Conservation (phyloP, 1,140 invertebrate genomes). For the Trinorchestia longiramus region DNA sequence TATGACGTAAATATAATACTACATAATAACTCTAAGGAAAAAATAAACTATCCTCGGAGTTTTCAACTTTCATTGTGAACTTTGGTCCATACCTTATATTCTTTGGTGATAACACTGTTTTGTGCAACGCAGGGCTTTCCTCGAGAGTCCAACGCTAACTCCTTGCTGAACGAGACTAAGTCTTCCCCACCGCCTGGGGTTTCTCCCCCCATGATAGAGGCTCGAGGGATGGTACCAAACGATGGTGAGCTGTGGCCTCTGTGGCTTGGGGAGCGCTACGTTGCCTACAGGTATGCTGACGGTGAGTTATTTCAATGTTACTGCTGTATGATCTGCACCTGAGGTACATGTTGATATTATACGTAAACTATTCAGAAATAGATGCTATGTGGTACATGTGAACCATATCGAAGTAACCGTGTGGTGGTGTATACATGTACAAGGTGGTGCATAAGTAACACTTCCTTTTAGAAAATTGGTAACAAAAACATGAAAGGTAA, state of each 20-base stretch:
- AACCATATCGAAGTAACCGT: too few relatives aligned
- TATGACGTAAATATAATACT: too few relatives aligned
- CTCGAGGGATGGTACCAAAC: neutral
- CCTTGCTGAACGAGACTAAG: too few relatives aligned
- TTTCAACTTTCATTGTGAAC: neutral
- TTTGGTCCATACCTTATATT: neutral
- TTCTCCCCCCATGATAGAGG: neutral
- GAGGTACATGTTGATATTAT: too few relatives aligned
- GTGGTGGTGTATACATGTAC: too few relatives aligned
- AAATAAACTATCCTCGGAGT: neutral
- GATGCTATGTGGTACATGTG: neutral
- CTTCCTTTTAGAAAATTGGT: too few relatives aligned
- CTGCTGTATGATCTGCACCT: too few relatives aligned
- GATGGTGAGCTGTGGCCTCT: neutral
- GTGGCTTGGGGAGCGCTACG: slow-evolving; percentile 17
- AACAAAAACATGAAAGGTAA: too few relatives aligned
- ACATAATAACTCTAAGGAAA: too few relatives aligned
- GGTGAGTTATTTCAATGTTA: neutral
- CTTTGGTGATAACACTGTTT: neutral
- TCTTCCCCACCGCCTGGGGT: neutral
- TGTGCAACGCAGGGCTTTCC: neutral
- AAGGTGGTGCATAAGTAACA: too few relatives aligned
- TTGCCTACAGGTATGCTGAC: slow-evolving; percentile 32
- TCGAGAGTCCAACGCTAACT: neutral
- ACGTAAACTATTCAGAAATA: neutral